Conservation (phyloP, 2,113 vertebrate genomes). For the Spea bombifrons region DNA sequence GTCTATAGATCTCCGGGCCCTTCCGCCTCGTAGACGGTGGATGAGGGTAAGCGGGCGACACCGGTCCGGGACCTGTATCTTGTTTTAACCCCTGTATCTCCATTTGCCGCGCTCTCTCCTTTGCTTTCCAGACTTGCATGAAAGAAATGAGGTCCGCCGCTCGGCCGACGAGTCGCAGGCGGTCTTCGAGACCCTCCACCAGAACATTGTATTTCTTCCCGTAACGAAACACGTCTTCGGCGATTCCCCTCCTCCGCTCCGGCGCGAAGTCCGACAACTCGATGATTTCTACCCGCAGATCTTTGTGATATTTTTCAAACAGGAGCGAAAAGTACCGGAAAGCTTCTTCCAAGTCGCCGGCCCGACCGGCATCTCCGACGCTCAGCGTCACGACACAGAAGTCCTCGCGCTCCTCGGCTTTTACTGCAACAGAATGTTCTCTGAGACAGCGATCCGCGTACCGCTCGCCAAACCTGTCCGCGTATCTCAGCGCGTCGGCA, state of each 20-base stretch:
- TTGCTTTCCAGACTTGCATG: not conserved
- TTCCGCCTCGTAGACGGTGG: not conserved
- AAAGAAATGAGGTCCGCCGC: not conserved
- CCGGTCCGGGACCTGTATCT: not conserved
- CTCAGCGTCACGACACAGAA: slow-evolving; percentile 36
- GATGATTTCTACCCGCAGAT: not conserved
- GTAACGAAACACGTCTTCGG: not conserved
- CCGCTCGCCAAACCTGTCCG: not conserved
- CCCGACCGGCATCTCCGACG: not conserved
- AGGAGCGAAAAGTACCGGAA: slow-evolving; percentile 25
- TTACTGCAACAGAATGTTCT: not conserved
- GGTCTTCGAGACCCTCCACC: not conserved
- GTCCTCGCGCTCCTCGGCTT: fast-evolving
- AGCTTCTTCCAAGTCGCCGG: slow-evolving; percentile 31
- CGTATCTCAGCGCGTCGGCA: slow-evolving; percentile 49
- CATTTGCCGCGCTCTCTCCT: not conserved
- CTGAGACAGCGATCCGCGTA: not conserved
- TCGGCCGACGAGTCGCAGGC: not conserved
- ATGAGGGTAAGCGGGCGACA: not conserved
- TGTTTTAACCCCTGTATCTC: not conserved
- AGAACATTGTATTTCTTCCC: not conserved
- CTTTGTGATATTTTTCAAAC: slow-evolving; percentile 12
- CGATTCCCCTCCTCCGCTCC: not conserved
- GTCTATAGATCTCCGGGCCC: too few relatives aligned
- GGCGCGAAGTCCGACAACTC: not conserved